Conservation (phyloP, 35 echinoderm and acorn worm species). For the Ptychodera flava region DNA sequence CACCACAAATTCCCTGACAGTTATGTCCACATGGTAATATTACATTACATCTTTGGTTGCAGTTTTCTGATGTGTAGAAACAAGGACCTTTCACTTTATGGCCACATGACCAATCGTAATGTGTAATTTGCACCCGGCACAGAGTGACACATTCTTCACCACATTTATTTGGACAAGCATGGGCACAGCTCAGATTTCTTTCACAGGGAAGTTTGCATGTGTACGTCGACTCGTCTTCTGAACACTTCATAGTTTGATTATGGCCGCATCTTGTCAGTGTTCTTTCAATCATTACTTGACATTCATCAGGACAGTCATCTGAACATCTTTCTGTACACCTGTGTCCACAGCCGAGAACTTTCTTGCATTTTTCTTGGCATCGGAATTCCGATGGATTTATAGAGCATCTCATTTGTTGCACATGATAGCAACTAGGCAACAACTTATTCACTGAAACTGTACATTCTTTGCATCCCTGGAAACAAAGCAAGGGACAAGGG, state of each 20-base stretch:
- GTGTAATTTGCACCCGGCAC: conserved; percentile 10
- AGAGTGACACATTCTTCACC: conserved; percentile 43
- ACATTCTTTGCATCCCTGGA: conserved; percentile 13
- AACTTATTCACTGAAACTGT: conserved; percentile 2
- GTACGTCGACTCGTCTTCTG: background rate
- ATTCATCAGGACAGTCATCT: background rate
- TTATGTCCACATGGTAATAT: background rate
- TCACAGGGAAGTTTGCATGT: conserved; percentile 33
- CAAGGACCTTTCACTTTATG: background rate
- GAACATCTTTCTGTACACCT: background rate
- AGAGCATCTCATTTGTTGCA: background rate
- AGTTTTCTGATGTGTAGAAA: background rate
- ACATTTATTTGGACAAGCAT: conserved; percentile 56
- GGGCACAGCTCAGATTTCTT: conserved; percentile 37
- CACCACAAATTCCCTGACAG: background rate
- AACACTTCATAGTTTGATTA: background rate
- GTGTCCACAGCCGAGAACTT: background rate
- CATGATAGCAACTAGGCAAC: background rate
- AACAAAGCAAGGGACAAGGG: conserved; percentile 36
- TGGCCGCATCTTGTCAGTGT: background rate
- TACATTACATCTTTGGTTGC: background rate
- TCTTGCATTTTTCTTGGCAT: background rate
- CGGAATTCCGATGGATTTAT: background rate
- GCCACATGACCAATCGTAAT: background rate
- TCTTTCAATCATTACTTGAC: background rate